Percentiles rank a stretch among this genome's conserved stretches.
phyloP scores from a whole-genome alignment of 2,888 invertebrate genomes.

The Lamellibrachia satsuma region DNA sequence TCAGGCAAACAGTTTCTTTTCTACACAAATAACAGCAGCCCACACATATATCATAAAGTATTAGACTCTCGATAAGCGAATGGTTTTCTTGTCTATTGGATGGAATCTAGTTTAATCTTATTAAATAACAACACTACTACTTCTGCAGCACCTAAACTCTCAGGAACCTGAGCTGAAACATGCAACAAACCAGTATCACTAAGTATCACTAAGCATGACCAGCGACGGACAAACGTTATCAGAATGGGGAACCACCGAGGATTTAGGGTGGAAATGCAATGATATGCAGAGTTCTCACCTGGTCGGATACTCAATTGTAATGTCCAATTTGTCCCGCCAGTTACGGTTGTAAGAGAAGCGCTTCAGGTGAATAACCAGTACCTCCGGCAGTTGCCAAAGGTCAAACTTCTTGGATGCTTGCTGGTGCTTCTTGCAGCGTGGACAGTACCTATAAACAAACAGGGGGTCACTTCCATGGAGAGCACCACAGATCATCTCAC shows the following conservation, averaged over 20 bases:
- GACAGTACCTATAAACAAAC: slow-evolving; percentile 68
- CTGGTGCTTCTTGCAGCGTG: slow-evolving; percentile 70
- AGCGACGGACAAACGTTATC: too few species aligned
- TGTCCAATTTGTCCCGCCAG: slow-evolving; percentile 71
- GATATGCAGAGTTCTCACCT: slow-evolving; percentile 53
- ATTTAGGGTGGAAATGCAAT: too few species aligned
- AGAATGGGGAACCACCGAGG: too few species aligned
- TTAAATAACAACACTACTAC: not conserved
- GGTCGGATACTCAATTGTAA: slow-evolving; percentile 69
- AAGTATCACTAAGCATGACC: too few species aligned
- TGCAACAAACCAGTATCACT: too few species aligned
- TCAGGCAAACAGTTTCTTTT: too few species aligned
- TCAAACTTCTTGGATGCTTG: slow-evolving; percentile 73
- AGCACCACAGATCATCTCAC: too few species aligned
- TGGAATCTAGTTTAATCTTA: not conserved
- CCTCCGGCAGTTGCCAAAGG: slow-evolving; percentile 71
- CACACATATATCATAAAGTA: too few species aligned
- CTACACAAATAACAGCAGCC: too few species aligned
- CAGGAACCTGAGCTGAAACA: too few species aligned
- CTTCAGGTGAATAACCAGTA: slow-evolving; percentile 72
- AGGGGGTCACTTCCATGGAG: too few species aligned
- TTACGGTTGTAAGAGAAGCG: slow-evolving; percentile 71
- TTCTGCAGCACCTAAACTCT: too few species aligned
- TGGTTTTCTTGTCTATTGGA: not conserved
- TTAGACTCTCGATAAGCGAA: not conserved